phyloP scores from a whole-genome alignment of 2,113 vertebrate species.

The Myocastor coypus region DNA sequence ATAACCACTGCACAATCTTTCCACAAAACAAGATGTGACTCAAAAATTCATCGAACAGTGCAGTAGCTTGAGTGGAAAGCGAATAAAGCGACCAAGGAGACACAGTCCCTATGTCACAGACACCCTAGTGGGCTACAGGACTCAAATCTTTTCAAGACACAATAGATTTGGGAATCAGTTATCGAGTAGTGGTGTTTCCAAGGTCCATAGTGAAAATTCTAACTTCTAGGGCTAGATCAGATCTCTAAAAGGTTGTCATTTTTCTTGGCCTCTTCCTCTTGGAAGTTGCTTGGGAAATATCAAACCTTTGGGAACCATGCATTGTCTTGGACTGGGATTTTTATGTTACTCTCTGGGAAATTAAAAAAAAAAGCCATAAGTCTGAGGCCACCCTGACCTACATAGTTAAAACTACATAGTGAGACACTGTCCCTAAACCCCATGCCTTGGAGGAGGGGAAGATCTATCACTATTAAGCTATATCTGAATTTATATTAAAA shows the following conservation, averaged over 20 bases:
- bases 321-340: background rate
- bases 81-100: background rate
- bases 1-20: slow-evolving; percentile 15
- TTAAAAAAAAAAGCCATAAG: background rate
- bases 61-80: background rate
- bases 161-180: background rate
- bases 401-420: background rate
- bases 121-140: background rate
- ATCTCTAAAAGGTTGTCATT: background rate
- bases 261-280: background rate
- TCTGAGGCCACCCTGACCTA: background rate
- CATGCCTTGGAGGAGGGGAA: background rate
- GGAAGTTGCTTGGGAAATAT: background rate
- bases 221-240: background rate
- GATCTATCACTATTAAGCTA: background rate
- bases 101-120: background rate
- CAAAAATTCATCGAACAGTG: background rate
- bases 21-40: background rate
- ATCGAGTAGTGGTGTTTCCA: background rate
- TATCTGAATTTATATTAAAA: background rate
- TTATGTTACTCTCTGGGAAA: background rate
- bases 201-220: background rate
- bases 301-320: background rate
- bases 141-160: background rate
- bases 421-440: background rate